Evolutionary conservation across 2,797 vertebrate species (phyloP).

Genomic region (Hydrolagus colliei): DNA sequence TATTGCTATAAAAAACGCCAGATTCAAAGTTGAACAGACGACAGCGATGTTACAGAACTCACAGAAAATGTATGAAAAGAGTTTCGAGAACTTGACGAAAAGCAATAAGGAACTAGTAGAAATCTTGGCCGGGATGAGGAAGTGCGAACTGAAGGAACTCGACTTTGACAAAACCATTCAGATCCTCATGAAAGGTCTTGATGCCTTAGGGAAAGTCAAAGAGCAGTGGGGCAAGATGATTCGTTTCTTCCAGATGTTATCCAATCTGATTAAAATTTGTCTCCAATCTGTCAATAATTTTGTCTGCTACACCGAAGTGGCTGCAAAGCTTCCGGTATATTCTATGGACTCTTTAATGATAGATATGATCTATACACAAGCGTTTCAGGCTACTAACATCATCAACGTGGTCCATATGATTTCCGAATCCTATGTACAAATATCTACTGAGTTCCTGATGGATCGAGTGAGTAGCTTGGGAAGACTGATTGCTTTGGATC

Average conservation of each 20-base stretch:
- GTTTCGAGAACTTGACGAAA: constrained; percentile 1
- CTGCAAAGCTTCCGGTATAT: not conserved
- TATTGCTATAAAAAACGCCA: not conserved
- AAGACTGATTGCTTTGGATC: constrained; percentile 39
- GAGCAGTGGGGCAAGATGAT: constrained; percentile 42
- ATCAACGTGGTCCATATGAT: constrained; percentile 42
- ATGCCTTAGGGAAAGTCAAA: constrained; percentile 38
- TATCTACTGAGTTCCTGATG: constrained; percentile 40
- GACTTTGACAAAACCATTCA: constrained; percentile 4
- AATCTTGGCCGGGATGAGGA: not conserved
- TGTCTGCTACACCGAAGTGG: not conserved
- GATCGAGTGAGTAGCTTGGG: constrained; percentile 38
- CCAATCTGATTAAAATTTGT: constrained; percentile 33
- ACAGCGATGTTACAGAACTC: not conserved
- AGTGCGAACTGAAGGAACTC: not conserved
- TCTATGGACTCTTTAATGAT: constrained; percentile 33
- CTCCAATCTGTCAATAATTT: constrained; percentile 4
- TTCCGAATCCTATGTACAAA: constrained; percentile 41
- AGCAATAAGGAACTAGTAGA: constrained; percentile 11
- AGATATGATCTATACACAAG: constrained; percentile 42
- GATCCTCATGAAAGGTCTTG: constrained; percentile 32
- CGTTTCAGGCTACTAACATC: constrained; percentile 40
- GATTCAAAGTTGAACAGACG: constrained; percentile 15
- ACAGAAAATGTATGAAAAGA: constrained; percentile 11
- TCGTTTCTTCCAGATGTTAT: constrained; percentile 38